Percentiles rank a stretch among this genome's conserved stretches.
Conservation (phyloP, 2,113 vertebrate species). For the Enhydra lutris region DNA sequence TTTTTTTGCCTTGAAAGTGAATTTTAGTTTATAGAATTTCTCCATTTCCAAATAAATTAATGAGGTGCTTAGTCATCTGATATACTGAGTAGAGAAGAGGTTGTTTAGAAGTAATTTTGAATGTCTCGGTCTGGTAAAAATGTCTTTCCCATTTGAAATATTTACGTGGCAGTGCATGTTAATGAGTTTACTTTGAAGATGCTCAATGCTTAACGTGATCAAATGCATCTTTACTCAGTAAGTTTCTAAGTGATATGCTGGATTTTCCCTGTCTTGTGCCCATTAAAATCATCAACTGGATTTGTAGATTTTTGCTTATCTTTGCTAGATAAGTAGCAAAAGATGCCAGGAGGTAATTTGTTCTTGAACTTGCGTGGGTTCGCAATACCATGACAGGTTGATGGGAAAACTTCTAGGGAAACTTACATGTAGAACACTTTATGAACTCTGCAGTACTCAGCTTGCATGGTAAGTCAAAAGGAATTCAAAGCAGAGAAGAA, state of each 20-base stretch:
- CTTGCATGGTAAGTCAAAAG: background rate
- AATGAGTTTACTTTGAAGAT: slow-evolving; percentile 55
- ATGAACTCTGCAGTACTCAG: background rate
- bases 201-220: slow-evolving; percentile 57
- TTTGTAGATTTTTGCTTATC: background rate
- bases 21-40: slow-evolving; percentile 71
- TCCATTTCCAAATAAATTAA: slow-evolving; percentile 72
- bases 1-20: slow-evolving; percentile 60
- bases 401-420: background rate
- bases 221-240: slow-evolving; percentile 16
- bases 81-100: slow-evolving; percentile 71
- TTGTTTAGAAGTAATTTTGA: slow-evolving; percentile 78
- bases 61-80: slow-evolving; percentile 69
- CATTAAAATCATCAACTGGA: background rate
- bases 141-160: slow-evolving; percentile 70
- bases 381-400: background rate
- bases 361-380: background rate
- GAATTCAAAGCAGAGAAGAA: background rate
- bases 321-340: background rate
- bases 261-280: background rate
- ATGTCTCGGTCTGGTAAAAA: slow-evolving; percentile 76
- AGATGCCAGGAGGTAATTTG: background rate
- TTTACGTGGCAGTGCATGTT: slow-evolving; percentile 67
- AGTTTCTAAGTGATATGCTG: slow-evolving; percentile 25
- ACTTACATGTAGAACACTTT: background rate